Percentiles rank a stretch among this genome's conserved stretches.
Conservation (phyloP, 2,113 vertebrate species). For the Tyto alba region DNA sequence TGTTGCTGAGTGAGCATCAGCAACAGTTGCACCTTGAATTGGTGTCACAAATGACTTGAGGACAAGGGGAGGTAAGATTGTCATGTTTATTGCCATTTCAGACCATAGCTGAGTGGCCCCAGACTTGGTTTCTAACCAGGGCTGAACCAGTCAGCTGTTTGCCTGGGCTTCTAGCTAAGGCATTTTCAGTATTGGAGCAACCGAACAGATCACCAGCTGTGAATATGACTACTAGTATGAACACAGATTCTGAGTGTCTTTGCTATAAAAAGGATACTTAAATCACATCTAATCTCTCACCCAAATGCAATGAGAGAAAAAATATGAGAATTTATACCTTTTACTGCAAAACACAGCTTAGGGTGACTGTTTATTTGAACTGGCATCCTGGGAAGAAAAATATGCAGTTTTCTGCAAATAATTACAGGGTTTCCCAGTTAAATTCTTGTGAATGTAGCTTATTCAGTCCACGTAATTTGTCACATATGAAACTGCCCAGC, state of each 20-base stretch:
- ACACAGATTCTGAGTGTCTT: neutral
- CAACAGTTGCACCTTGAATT: neutral
- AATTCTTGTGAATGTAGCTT: neutral
- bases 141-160: neutral
- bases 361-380: neutral
- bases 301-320: neutral
- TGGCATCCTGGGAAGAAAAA: neutral
- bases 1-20: neutral
- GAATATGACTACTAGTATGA: neutral
- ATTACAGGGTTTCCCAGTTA: neutral
- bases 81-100: neutral
- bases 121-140: neutral
- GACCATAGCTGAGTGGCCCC: neutral
- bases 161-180: neutral
- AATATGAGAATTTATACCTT: neutral
- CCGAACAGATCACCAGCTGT: neutral
- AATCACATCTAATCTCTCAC: neutral
- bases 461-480: neutral
- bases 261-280: neutral
- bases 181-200: neutral
- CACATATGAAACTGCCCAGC: neutral
- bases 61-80: neutral
- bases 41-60: neutral
- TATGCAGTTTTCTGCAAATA: neutral
- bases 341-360: neutral